These are phyloP conservation scores for Trichacis sp. DNA, from an alignment of 2,888 invertebrate species.

Conservation along the genomic window DNA sequence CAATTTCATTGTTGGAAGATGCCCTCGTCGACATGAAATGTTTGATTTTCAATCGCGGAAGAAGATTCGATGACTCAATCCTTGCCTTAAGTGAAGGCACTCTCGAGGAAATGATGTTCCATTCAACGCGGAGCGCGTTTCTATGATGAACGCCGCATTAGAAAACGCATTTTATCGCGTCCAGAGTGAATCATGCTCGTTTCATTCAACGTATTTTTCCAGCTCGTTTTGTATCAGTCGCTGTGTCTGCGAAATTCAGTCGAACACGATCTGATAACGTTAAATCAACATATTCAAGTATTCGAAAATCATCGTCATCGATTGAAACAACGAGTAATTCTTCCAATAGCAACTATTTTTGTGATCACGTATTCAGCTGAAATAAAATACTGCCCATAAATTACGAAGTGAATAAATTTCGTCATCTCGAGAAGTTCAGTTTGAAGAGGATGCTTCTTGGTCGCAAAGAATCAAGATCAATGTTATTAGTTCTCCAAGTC, in stretches of 20 bases:
- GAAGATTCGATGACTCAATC: constrained; percentile 2
- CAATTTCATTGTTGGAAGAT: too few species aligned
- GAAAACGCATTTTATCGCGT: constrained; percentile 2
- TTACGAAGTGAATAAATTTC: background rate
- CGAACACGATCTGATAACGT: background rate
- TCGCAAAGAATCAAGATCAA: too few species aligned
- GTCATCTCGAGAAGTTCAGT: too few species aligned
- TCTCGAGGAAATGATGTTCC: background rate
- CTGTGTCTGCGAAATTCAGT: background rate
- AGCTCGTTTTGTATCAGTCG: background rate
- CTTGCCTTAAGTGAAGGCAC: background rate
- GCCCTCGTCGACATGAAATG: background rate
- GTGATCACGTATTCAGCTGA: background rate
- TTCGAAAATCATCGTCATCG: too few species aligned
- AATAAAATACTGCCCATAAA: background rate
- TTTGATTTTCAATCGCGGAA: background rate
- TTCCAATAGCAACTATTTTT: too few species aligned
- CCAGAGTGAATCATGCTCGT: background rate
- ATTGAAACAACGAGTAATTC: too few species aligned
- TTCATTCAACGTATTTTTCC: background rate
- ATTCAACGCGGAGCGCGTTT: background rate
- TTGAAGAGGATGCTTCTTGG: too few species aligned
- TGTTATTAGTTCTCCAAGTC: too few species aligned
- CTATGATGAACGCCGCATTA: background rate
- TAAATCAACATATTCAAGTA: background rate